Conservation (phyloP, 2,113 vertebrate genomes). For the Chauna torquata region DNA sequence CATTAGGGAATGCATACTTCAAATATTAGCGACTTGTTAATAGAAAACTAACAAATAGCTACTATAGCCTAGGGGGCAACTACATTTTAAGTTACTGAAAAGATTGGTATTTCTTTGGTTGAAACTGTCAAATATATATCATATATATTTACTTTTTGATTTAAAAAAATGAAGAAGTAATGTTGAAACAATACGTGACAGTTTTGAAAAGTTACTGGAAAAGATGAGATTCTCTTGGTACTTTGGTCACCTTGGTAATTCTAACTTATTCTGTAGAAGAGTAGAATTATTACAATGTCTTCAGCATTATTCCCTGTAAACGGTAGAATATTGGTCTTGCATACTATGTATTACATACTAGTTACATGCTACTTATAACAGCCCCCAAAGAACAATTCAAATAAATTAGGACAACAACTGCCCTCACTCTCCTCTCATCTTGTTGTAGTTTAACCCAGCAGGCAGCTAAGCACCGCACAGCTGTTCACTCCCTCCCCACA, state of each 20-base stretch:
- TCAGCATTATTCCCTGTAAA: background rate
- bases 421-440: too few relatives aligned
- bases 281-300: too few relatives aligned
- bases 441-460: too few relatives aligned
- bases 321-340: accelerated
- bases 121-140: background rate
- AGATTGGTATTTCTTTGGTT: background rate
- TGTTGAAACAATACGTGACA: background rate
- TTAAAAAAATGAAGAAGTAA: background rate
- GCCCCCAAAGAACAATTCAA: background rate
- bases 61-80: background rate
- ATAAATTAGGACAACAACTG: background rate
- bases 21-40: background rate
- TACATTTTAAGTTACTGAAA: background rate
- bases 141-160: background rate
- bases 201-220: background rate
- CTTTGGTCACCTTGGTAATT: background rate
- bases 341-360: background rate
- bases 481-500: too few relatives aligned
- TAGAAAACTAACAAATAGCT: background rate
- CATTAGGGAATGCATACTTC: background rate
- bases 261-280: background rate
- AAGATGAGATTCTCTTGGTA: background rate
- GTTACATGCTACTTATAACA: background rate
- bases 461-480: too few relatives aligned